phyloP scores from a whole-genome alignment of 1,140 invertebrate species.

The Formica exsecta region DNA sequence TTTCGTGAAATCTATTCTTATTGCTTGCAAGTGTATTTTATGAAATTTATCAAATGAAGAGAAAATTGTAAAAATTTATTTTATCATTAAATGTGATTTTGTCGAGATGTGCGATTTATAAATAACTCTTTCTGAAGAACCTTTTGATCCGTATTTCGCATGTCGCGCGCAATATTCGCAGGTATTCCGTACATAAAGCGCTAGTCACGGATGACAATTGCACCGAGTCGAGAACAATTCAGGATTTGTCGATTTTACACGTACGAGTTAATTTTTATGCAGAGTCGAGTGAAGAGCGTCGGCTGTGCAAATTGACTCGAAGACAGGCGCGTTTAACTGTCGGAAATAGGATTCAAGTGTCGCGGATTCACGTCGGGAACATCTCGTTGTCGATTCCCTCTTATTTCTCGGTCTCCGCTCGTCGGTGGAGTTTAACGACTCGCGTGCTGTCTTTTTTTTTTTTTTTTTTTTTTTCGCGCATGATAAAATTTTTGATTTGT shows the following conservation, averaged over 20 bases:
- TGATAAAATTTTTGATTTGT: too few species aligned
- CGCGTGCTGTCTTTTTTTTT: conserved; percentile 37
- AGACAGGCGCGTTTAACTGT: conserved; percentile 26
- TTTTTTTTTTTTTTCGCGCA: too few species aligned
- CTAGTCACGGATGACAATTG: background rate
- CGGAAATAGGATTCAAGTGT: conserved; percentile 49
- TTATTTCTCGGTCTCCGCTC: conserved; percentile 26
- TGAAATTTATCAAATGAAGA: background rate
- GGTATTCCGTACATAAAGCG: conserved; percentile 3
- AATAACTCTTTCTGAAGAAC: background rate
- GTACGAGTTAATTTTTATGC: conserved; percentile 48
- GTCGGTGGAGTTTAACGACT: conserved; percentile 36
- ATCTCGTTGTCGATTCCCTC: conserved; percentile 43
- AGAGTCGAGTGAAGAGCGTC: background rate
- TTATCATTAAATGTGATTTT: background rate
- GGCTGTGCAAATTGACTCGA: conserved; percentile 54
- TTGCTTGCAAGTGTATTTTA: background rate
- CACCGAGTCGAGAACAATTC: background rate
- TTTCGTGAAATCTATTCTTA: background rate
- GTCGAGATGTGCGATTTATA: background rate
- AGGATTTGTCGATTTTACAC: conserved; percentile 24
- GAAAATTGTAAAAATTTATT: background rate
- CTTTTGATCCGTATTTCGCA: background rate
- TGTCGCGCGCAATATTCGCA: background rate
- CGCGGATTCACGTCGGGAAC: background rate